Evolutionary conservation across 2,888 invertebrate species (phyloP).

Genomic region (Caradrina clavipalpis): DNA sequence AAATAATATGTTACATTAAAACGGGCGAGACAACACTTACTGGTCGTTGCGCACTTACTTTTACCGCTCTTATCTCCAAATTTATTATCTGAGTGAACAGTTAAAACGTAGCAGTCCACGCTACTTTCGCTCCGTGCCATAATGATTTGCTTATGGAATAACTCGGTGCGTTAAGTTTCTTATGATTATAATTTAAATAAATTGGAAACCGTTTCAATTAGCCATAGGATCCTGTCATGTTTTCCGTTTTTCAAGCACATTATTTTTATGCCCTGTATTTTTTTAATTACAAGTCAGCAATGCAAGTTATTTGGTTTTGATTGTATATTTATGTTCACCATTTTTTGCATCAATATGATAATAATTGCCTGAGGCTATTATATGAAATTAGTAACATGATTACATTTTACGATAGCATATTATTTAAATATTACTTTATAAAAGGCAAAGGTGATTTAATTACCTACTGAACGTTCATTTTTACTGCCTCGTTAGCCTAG

Average conservation of each 20-base stretch:
- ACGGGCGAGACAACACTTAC: conserved; percentile 57
- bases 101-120: conserved; percentile 66
- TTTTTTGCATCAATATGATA: too few species aligned
- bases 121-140: conserved; percentile 74
- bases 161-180: conserved; percentile 32
- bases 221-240: neutral
- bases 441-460: neutral
- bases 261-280: neutral
- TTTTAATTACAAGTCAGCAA: too few species aligned
- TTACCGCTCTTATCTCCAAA: conserved; percentile 75
- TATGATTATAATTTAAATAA: conserved; percentile 21
- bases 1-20: conserved; percentile 60
- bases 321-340: too few species aligned
- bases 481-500: too few species aligned
- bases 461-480: too few species aligned
- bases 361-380: too few species aligned
- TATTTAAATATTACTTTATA: neutral
- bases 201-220: neutral
- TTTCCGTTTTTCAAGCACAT: neutral
- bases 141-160: conserved; percentile 53
- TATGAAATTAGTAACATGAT: neutral
- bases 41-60: conserved; percentile 62
- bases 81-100: conserved; percentile 72
- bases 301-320: too few species aligned
- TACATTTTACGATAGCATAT: neutral